Conservation (phyloP, 35 echinoderm and acorn worm species). For the Apostichopus japonicus region DNA sequence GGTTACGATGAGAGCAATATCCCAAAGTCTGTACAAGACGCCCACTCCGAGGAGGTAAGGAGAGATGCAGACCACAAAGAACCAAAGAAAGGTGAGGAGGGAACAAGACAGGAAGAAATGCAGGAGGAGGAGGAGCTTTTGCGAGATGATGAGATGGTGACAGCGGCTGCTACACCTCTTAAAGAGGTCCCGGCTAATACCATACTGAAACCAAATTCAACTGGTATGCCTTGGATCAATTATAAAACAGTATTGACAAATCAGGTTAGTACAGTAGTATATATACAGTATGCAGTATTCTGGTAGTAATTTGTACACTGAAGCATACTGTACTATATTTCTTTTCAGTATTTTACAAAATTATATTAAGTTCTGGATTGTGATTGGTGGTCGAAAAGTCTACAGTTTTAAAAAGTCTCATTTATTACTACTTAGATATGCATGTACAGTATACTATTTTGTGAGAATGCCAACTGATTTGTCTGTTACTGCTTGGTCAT, state of each 20-base stretch:
- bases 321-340: no score
- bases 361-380: no score
- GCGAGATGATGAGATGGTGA: neutral
- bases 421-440: no score
- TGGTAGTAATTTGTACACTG: no score
- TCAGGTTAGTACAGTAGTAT: slow-evolving; percentile 14
- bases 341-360: no score
- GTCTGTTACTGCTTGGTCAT: no score
- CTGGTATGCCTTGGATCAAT: slow-evolving; percentile 45
- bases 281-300: no score
- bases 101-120: neutral
- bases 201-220: slow-evolving; percentile 32
- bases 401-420: no score
- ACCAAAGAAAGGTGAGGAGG: neutral
- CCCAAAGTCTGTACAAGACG: neutral
- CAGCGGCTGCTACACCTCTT: neutral
- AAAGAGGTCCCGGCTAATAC: neutral
- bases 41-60: neutral
- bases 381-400: no score
- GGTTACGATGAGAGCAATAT: slow-evolving; percentile 44
- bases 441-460: no score
- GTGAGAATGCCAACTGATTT: no score
- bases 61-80: neutral
- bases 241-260: slow-evolving; percentile 45
- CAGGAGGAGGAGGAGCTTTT: neutral